Evolutionary conservation across 2,888 invertebrate species (phyloP), one percentile per base, ranked within the genome.

Genomic region (Hypercompe scribonia): DNA sequence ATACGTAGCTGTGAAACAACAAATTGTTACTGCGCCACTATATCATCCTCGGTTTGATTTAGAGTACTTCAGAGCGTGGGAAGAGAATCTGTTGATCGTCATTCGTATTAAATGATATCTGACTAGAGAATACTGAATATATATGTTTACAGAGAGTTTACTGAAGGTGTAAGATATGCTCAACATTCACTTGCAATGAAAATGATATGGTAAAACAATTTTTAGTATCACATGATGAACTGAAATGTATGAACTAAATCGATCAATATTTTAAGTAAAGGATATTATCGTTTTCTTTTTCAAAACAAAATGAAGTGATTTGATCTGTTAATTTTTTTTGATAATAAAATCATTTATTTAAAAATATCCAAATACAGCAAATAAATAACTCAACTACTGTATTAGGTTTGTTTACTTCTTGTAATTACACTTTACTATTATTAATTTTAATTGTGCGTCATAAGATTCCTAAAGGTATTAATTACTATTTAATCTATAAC

Each of bases 71-170:
- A 24, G 46, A 71, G 67, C 67, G 71, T 71, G 71, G 67, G 71
- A 71, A 72, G 68, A n/a, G 58, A 72, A 61, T 61, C 61, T 33
- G 33, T 34, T 46, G 67, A 71, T 68, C 68, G 67, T 68, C 72
- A 68, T 72, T 50, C 36, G 50, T 63, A 18, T n/a, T 21, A 54
- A 11, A 39, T 42, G 18, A 66, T 33, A 67, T 34, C 8, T 8
- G 10, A 50, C 65, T 65, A 65, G 50, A 24, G 13, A 58, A 65
- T 24, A 31, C 28, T 39, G 36, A 10, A 34, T 34, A 18, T 28
- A 24, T 33, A 24, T 24, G 21, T 70, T 46, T 70, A 70, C 70
- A 33, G 42, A 21, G 63, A 70, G 50, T 15, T 24, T 28, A 28
- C 42, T 18, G 34, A 36, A 54, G 28, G 11, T 28, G 18, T 8